Evolutionary conservation across 2,888 invertebrate genomes (phyloP).

Genomic region (Eugnorisma glareosa): DNA sequence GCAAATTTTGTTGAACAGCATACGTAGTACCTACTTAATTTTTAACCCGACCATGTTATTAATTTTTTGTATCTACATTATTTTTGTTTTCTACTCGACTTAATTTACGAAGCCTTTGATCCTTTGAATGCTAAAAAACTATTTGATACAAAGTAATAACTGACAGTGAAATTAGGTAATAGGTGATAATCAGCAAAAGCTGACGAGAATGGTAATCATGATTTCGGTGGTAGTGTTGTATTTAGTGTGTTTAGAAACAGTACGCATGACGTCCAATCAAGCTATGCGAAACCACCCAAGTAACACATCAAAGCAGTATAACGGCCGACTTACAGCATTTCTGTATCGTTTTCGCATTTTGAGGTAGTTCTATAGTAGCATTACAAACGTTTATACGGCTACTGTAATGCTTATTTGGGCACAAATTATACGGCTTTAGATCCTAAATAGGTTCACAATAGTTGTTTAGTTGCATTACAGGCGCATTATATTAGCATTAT

Average conservation of each 20-base stretch:
- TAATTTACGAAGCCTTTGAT: slow-evolving; percentile 16
- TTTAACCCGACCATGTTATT: slow-evolving; percentile 16
- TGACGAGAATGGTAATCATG: neutral
- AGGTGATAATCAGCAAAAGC: slow-evolving; percentile 5
- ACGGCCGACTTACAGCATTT: too few relatives aligned
- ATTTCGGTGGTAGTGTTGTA: neutral
- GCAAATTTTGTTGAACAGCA: neutral
- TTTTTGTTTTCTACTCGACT: slow-evolving; percentile 1
- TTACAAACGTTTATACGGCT: too few relatives aligned
- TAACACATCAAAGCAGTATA: too few relatives aligned
- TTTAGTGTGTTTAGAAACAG: neutral
- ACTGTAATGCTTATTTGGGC: too few relatives aligned
- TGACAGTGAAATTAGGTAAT: slow-evolving; percentile 11
- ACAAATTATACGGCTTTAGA: too few relatives aligned
- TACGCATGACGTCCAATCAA: too few relatives aligned
- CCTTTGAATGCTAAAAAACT: slow-evolving; percentile 5
- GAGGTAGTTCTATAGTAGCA: too few relatives aligned
- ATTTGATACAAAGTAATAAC: slow-evolving; percentile 5
- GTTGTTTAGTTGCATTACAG: too few relatives aligned
- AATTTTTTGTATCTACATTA: slow-evolving; percentile 22
- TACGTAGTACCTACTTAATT: slow-evolving; percentile 10
- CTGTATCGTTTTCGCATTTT: too few relatives aligned
- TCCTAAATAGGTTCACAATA: too few relatives aligned
- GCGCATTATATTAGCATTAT: too few relatives aligned
- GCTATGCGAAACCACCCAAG: too few relatives aligned